These are phyloP conservation scores for Myzus persicae DNA, from an alignment of 1,140 invertebrate species.

Conservation along the genomic window DNA sequence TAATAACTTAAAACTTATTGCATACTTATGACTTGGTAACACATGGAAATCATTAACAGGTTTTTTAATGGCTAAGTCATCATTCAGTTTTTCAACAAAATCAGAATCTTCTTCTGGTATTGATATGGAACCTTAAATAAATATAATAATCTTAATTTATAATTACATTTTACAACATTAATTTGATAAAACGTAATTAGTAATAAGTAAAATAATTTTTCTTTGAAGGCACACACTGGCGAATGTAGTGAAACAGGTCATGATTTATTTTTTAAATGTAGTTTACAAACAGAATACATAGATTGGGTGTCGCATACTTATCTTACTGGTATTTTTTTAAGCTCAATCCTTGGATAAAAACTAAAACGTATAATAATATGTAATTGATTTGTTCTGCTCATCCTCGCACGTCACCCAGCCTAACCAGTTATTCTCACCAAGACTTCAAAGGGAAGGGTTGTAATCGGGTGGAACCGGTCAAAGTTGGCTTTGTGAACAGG, in stretches of 20 bases:
- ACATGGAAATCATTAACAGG: conserved; percentile 30
- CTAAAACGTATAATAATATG: not conserved
- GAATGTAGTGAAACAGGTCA: not conserved
- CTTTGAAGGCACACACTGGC: not conserved
- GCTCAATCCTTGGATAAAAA: not conserved
- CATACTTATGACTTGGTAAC: conserved; percentile 46
- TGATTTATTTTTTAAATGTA: not conserved
- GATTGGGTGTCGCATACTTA: not conserved
- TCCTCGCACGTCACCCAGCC: too few species aligned
- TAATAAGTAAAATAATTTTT: not conserved
- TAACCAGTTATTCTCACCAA: too few species aligned
- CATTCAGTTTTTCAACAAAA: conserved; percentile 28
- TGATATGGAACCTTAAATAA: not conserved
- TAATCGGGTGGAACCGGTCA: too few species aligned
- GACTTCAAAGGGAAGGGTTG: too few species aligned
- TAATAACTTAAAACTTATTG: not conserved
- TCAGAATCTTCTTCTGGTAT: conserved; percentile 14
- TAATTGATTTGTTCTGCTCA: too few species aligned
- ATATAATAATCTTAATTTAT: not conserved
- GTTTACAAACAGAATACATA: not conserved
- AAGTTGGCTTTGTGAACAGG: too few species aligned
- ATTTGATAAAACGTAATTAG: not conserved
- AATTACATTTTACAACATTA: too few species aligned
- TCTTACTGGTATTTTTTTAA: not conserved
- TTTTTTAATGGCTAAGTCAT: conserved; percentile 39